Base-by-base conservation (phyloP, 2,888 invertebrate species). In the Tetropium fuscum region DNA sequence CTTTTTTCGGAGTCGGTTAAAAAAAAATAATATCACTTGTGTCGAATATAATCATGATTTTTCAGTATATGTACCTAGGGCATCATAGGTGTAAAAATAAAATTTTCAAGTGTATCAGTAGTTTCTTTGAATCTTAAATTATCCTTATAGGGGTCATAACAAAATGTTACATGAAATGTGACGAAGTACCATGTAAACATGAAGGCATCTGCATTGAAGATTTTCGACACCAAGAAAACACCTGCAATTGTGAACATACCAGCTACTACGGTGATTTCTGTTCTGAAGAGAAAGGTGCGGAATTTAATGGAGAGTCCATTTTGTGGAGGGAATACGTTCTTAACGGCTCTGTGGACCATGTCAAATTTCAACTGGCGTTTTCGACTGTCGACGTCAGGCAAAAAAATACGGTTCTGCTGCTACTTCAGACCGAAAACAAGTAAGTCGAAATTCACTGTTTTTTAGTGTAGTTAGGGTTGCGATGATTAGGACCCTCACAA, bases 221-320 rank as follows among this genome's bases (percentile, higher is more conserved):
- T 78, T 97, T 97, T 79, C 88, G 89, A 8, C 90, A 90, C 63
- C 93, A 93, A 72, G 90, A 92, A 65, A 93, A 93, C 68, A 90
- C 90, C 6, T 97, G 97, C 75, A 90, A 95, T 68, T 96, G 95
- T 70, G 93, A 94, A 71, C 87, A 92, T 61, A 95, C 95, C 0
- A 95, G 95, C 56, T 96, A 95, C 78, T 91, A 93, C 68, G 95
- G 95, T 8, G 93, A 94, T 71, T 88, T 90, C 72, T 95, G 95
- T 75, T 90, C 90, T 68, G 93, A 94, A 81, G 94, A 95, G 78
- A 94, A 94, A 77, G 95, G 73, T 6, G 95, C 94, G 0, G 93
- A 93, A 74, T 95, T 95, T 70, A 92, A 92, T 68, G 95, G 95
- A 0, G 93, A 94, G 75, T 93, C 94, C 11, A 90, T 91, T 60